Evolutionary conservation across 2,113 vertebrate genomes (phyloP), one percentile per base, ranked within the genome.

Genomic region (Brachyistius frenatus): DNA sequence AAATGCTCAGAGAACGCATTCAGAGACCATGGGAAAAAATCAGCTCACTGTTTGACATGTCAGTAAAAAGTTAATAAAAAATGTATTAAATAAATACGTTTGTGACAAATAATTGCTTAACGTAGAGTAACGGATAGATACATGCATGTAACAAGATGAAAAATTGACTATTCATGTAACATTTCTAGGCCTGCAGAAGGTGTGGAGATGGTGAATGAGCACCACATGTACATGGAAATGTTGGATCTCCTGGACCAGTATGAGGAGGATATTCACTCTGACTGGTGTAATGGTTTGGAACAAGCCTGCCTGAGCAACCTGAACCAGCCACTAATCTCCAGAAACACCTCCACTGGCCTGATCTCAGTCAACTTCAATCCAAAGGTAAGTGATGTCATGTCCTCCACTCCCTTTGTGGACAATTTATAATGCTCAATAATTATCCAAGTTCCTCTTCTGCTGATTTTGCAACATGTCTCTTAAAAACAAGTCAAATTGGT

Each of bases 351-450:
- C 72, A 92, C 94, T 73, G 86, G 84, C 49, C 88, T 97, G 55
- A 90, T 96, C 37, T 94, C 80, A 58, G 93, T 97, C 73, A 98
- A 96, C 88, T 96, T 97, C 86, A 93, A 94, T 83, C 88, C 93
- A 66, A 88, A 97, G 92, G 94, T 96, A 86, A 54, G 5, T 33
- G 1, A 13, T 66, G 1, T 36, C 33, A 39, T 63, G 11, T 23
- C 23, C 23, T 23, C 23, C 23, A 23, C 23, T 23, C 23, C 23
- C 23, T 23, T 23, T 23, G 23, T 23, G 23, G 23, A 23, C 23
- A 23, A 23, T 9, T 35, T 37, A 7, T 35, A n/a, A 46, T 69
- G 35, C 15, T 66, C 44, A 62, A 56, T 62, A 5, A 39, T 39
- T 23, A 39, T 49, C 6, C 7, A 50, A 13, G 32, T 49, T 10